These are phyloP conservation scores for Corythucha ciliata DNA, from an alignment of 2,888 invertebrate genomes.

Conservation along the genomic window DNA sequence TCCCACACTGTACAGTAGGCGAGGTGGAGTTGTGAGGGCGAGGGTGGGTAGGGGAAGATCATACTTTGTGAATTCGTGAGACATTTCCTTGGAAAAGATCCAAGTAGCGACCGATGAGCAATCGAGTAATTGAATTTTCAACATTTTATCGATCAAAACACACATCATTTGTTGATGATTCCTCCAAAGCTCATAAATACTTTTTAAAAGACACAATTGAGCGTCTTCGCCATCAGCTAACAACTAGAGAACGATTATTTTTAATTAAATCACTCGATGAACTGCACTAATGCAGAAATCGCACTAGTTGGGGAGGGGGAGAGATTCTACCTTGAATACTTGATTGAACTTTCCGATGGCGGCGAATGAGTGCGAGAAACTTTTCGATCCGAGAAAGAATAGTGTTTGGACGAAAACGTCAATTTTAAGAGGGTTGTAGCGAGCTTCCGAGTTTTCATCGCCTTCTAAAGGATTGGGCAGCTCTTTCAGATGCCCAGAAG, in stretches of 20 bases:
- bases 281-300: neutral
- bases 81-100: constrained; percentile 94
- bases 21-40: too few relatives aligned
- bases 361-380: constrained; percentile 96
- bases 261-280: neutral
- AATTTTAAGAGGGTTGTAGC: constrained; percentile 86
- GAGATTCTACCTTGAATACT: constrained; percentile 63
- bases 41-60: constrained; percentile 26
- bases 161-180: constrained; percentile 95
- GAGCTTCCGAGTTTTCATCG: constrained; percentile 51
- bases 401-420: constrained; percentile 95
- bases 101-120: constrained; percentile 95
- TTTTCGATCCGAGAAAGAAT: constrained; percentile 87
- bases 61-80: constrained; percentile 71
- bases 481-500: too few relatives aligned
- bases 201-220: constrained; percentile 84
- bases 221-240: constrained; percentile 90
- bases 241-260: constrained; percentile 47
- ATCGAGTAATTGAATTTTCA: constrained; percentile 94
- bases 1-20: neutral
- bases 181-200: constrained; percentile 92
- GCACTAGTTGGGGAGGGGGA: neutral
- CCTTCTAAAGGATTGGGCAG: constrained; percentile 65
- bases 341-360: constrained; percentile 95
- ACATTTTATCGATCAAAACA: constrained; percentile 90